Base-by-base conservation (phyloP, 2,113 vertebrate genomes). In the Petroica traversi region DNA sequence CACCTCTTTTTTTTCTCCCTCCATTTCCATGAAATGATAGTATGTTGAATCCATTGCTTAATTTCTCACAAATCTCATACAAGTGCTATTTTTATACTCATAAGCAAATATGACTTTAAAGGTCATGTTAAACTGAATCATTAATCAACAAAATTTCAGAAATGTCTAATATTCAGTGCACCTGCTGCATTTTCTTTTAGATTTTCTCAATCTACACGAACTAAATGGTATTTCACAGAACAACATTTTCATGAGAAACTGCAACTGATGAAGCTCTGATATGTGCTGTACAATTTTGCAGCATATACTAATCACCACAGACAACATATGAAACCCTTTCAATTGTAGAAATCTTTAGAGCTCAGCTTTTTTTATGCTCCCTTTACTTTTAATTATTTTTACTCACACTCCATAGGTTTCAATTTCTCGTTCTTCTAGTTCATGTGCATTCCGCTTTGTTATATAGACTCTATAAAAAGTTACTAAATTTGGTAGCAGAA, bases 341-440 rank as follows among this genome's bases (percentile, higher is more conserved):
- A 91, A 4, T 46, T 54, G 29, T 31, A 72, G 36, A 78, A 89
- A 51, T 77, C 46, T 72, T 87, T 25, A 63, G 45, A 92, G 24
- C 38, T 75, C 20, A 85, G 14, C 31, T 91, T 12, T 85, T 51
- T 95, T 91, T 85, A 83, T 1, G n/a, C 6, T 94, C 23, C 74
- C 63, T 92, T 93, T 88, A 36, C 2, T 96, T 91, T 61, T 88
- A 97, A 93, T 95, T 95, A 95, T 92, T 92, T 95, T 94, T 96
- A 61, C 75, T 89, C 77, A 89, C 43, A 91, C 36, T 93, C 74
- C 38, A 19, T 91, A 80, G 62, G 59, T 83, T 96, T 96, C 55
- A 80, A 59, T 94, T 94, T 95, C 78, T 85, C 4, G 0, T 94
- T 88, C 59, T 77, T 88, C 95, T 74, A 95, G 66, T 52, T 90